Conservation (phyloP, 2,888 invertebrate species). For the Notodonta ziczac region DNA sequence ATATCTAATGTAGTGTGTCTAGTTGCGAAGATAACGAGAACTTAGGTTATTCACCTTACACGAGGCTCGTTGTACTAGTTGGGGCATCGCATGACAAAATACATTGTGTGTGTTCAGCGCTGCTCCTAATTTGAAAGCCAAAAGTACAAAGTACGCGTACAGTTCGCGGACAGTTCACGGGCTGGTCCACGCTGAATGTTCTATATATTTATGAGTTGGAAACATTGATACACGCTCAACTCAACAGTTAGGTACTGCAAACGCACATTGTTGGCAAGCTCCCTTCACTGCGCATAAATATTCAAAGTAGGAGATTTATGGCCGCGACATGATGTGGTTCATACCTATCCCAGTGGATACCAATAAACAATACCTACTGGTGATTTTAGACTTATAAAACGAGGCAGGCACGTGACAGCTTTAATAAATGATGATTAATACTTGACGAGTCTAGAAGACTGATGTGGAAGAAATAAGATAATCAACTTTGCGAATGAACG, state of each 20-base stretch:
- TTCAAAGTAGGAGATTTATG: conserved; percentile 50
- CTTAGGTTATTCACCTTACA: conserved; percentile 68
- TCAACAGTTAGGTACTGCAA: conserved; percentile 41
- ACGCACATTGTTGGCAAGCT: conserved; percentile 51
- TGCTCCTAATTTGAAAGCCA: conserved; percentile 67
- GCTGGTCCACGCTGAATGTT: conserved; percentile 38
- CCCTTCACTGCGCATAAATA: conserved; percentile 44
- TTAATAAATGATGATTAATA: conserved; percentile 41
- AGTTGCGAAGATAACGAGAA: conserved; percentile 69
- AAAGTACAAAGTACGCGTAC: conserved; percentile 56
- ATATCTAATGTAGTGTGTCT: conserved; percentile 71
- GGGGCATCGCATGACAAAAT: conserved; percentile 66
- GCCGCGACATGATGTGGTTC: conserved; percentile 47
- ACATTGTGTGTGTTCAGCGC: conserved; percentile 59
- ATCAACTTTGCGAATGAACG: conserved; percentile 25
- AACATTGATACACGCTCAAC: conserved; percentile 49
- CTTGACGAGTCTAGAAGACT: conserved; percentile 18
- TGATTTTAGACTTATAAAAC: conserved; percentile 36
- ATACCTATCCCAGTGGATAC: conserved; percentile 28
- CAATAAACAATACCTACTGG: conserved; percentile 26
- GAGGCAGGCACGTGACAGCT: conserved; percentile 26
- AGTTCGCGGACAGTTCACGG: conserved; percentile 53
- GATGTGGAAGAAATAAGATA: conserved; percentile 29
- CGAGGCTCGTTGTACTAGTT: conserved; percentile 55
- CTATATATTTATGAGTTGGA: conserved; percentile 58